phyloP scores from a whole-genome alignment of 2,888 invertebrate genomes.

The Trichacis sp. region DNA sequence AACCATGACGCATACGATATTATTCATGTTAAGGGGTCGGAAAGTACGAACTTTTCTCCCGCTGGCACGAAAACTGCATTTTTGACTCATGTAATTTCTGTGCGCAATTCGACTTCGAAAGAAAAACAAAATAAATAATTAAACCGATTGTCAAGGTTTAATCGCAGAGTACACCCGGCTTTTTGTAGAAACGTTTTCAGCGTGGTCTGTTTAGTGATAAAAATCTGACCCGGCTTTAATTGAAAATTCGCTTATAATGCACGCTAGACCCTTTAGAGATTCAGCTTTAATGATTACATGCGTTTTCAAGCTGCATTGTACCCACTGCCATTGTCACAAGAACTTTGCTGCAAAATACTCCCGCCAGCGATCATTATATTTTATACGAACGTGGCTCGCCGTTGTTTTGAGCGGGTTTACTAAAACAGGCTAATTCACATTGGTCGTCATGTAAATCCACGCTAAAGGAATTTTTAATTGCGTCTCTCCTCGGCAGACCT shows the following conservation, averaged over 20 bases:
- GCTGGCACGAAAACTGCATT: too few relatives aligned
- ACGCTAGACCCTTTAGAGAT: constrained; percentile 1
- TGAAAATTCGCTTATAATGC: neutral
- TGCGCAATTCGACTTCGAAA: too few relatives aligned
- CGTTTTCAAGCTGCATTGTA: constrained; percentile 4
- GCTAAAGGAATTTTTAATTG: neutral
- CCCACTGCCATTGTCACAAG: constrained; percentile 3
- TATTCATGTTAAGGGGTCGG: too few relatives aligned
- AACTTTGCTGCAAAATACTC: constrained; percentile 4
- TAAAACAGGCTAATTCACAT: constrained; percentile 7
- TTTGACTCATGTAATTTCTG: too few relatives aligned
- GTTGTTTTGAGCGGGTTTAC: constrained; percentile 2
- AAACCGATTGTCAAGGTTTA: too few relatives aligned
- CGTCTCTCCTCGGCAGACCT: neutral
- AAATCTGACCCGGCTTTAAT: neutral
- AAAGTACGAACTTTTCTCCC: too few relatives aligned
- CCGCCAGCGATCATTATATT: constrained; percentile 13
- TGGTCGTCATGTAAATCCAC: constrained; percentile 2
- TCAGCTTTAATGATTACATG: constrained; percentile 8
- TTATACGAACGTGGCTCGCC: neutral
- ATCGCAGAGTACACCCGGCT: too few relatives aligned
- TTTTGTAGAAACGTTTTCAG: too few relatives aligned
- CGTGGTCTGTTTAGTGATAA: neutral
- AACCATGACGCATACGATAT: too few relatives aligned
- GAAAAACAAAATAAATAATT: too few relatives aligned